phyloP scores from a whole-genome alignment of 2,113 vertebrate genomes.

The Bubo bubo region DNA sequence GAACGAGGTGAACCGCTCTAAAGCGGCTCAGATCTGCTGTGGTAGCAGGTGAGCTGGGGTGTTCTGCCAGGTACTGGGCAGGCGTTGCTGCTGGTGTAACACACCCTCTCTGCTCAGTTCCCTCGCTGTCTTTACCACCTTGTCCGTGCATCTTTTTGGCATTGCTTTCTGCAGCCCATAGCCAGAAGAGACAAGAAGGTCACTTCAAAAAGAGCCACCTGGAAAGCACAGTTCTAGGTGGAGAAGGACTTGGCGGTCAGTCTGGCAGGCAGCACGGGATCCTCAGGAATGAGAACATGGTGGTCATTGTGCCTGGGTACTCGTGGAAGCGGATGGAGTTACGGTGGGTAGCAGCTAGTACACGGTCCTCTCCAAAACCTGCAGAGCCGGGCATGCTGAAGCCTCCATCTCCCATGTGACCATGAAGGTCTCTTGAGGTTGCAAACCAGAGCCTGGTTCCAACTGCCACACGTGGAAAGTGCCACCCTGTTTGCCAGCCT shows the following conservation, averaged over 20 bases:
- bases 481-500: neutral
- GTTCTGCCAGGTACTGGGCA: neutral
- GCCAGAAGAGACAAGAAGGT: constrained; percentile 10
- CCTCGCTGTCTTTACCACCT: neutral
- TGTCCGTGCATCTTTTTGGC: constrained; percentile 16
- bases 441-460: neutral
- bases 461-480: fast-evolving
- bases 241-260: neutral
- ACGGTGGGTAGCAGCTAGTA: neutral
- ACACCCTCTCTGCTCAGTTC: neutral
- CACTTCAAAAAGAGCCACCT: neutral
- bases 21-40: neutral
- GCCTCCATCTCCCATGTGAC: neutral
- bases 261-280: neutral
- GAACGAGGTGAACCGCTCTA: neutral
- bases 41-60: neutral
- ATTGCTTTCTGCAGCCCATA: neutral
- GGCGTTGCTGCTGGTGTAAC: neutral
- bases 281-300: neutral
- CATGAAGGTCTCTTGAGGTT: neutral
- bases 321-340: neutral
- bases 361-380: neutral
- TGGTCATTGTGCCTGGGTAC: fast-evolving
- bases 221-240: neutral
- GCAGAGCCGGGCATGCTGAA: neutral